These are phyloP conservation scores for Cryptotermes secundus DNA, from an alignment of 1,140 invertebrate genomes.

Conservation along the genomic window DNA sequence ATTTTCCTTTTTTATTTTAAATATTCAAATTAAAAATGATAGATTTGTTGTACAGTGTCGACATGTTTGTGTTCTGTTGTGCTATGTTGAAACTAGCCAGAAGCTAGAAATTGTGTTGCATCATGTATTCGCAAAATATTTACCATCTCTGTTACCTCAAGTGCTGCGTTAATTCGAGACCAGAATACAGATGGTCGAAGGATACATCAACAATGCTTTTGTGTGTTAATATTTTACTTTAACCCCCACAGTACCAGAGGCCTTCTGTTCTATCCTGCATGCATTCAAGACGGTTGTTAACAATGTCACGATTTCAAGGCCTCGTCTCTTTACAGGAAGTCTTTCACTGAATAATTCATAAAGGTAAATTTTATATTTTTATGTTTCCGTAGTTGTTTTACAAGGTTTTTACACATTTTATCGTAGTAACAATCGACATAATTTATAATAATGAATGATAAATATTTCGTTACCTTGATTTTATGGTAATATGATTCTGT, in stretches of 20 bases:
- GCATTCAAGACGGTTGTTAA: not conserved
- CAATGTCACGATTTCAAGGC: not conserved
- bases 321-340: not conserved
- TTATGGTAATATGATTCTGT: not conserved
- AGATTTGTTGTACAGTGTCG: too few species aligned
- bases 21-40: too few species aligned
- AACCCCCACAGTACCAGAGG: not conserved
- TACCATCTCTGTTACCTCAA: too few species aligned
- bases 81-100: too few species aligned
- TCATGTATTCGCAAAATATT: too few species aligned
- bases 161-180: too few species aligned
- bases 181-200: too few species aligned
- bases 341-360: not conserved
- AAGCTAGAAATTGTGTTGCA: too few species aligned
- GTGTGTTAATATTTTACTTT: not conserved
- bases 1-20: too few species aligned
- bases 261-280: not conserved
- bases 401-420: not conserved
- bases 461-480: not conserved
- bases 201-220: too few species aligned
- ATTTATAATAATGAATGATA: not conserved
- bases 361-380: not conserved
- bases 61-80: too few species aligned
- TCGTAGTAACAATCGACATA: not conserved
- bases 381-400: not conserved